These are phyloP conservation scores for Sylvilagus floridanus DNA, from an alignment of 2,797 vertebrate genomes.

Conservation along the genomic window DNA sequence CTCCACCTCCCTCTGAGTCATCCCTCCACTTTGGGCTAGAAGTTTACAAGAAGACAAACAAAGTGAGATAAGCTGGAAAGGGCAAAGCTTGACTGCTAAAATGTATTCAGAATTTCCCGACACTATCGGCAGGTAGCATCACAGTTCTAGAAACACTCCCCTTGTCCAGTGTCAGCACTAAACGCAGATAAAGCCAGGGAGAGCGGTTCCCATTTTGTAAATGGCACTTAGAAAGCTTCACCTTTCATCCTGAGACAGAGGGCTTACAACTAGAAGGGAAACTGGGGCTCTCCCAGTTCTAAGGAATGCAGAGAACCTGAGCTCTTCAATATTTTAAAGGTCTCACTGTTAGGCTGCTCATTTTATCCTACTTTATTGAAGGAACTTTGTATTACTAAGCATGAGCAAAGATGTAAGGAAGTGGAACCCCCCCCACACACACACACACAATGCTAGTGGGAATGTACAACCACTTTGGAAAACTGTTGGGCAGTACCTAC, in stretches of 20 bases:
- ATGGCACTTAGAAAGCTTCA: not conserved
- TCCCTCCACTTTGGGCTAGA: not conserved
- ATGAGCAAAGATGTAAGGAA: not conserved
- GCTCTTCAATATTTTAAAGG: slow-evolving; percentile 23
- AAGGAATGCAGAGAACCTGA: not conserved
- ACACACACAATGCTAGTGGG: not conserved
- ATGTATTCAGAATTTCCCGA: not conserved
- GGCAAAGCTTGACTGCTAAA: not conserved
- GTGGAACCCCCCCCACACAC: not conserved
- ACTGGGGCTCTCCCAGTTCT: not conserved
- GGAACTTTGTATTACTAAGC: not conserved
- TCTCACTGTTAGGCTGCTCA: not conserved
- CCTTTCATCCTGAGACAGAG: not conserved
- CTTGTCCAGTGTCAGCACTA: not conserved
- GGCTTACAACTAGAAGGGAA: not conserved
- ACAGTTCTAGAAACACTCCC: not conserved
- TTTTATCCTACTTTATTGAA: not conserved
- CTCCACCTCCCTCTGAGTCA: not conserved
- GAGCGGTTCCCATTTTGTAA: not conserved
- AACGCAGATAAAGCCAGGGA: not conserved
- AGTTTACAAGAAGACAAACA: slow-evolving; percentile 30
- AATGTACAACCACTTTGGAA: not conserved
- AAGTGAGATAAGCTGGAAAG: not conserved
- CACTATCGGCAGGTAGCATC: not conserved
- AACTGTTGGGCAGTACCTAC: not conserved